Percentiles rank a stretch among this genome's conserved stretches.
Conservation (phyloP, 92 coral and sea anemone species). For the Phenganax marumi region DNA sequence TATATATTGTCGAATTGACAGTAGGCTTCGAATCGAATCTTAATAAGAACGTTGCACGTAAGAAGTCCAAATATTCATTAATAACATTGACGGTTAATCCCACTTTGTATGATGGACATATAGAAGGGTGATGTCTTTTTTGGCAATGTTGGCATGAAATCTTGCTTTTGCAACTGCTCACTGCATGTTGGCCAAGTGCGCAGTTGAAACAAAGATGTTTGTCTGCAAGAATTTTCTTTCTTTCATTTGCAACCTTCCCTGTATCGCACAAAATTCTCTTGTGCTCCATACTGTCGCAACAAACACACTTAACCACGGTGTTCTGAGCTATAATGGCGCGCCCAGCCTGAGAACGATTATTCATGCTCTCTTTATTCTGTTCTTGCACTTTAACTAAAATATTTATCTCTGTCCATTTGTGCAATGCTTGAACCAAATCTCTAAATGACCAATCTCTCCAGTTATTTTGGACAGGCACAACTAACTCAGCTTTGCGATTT, state of each 20-base stretch:
- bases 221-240: constrained; percentile 32
- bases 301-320: constrained; percentile 21
- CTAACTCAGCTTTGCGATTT: constrained; percentile 47
- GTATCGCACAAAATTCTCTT: constrained; percentile 28
- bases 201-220: constrained; percentile 37
- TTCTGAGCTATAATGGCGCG: background rate
- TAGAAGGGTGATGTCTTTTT: constrained; percentile 29
- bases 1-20: no score
- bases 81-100: background rate
- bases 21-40: no score
- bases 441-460: constrained; percentile 54
- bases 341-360: background rate
- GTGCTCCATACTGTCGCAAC: constrained; percentile 42
- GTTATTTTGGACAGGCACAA: constrained; percentile 25
- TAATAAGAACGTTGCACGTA: no score
- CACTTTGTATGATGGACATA: constrained; percentile 14
- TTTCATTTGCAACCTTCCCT: constrained; percentile 21
- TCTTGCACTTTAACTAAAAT: background rate
- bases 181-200: constrained; percentile 33
- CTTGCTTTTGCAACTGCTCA: constrained; percentile 28
- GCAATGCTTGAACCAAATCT: constrained; percentile 32
- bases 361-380: background rate
- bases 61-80: no score
- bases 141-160: constrained; percentile 25
- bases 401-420: constrained; percentile 50